Percentiles rank a stretch among this genome's conserved stretches.
Evolutionary conservation across 2,113 vertebrate species (phyloP).

Genomic region (Delphinapterus leucas): DNA sequence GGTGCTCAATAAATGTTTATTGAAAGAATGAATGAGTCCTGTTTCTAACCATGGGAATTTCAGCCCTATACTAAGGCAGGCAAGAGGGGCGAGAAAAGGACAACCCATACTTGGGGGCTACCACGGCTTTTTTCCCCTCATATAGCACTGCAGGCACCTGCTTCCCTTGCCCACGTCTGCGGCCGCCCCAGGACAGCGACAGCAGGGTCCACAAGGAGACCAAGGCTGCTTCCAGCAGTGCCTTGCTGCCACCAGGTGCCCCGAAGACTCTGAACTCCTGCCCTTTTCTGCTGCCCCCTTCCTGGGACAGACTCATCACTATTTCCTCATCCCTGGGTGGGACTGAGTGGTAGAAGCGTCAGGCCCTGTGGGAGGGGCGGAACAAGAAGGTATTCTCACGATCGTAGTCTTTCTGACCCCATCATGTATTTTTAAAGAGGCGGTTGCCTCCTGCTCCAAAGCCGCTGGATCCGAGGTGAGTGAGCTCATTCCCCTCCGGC

Average conservation of each 20-base stretch:
- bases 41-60: neutral
- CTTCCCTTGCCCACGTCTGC: neutral
- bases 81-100: neutral
- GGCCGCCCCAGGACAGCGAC: neutral
- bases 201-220: neutral
- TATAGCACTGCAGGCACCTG: neutral
- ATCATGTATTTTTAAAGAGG: neutral
- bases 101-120: neutral
- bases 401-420: neutral
- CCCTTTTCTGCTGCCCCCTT: neutral
- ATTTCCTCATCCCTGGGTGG: neutral
- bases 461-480: neutral
- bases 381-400: neutral
- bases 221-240: neutral
- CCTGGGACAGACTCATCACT: neutral
- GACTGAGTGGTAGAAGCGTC: neutral
- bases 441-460: neutral
- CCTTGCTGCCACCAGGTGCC: neutral
- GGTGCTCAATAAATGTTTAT: conserved; percentile 72
- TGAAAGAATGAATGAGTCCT: conserved; percentile 40
- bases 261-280: neutral
- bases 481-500: neutral
- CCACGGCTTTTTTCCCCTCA: neutral
- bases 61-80: neutral
- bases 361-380: neutral